Base-by-base conservation (phyloP, 2,888 invertebrate genomes). In the Yponomeuta cagnagella region DNA sequence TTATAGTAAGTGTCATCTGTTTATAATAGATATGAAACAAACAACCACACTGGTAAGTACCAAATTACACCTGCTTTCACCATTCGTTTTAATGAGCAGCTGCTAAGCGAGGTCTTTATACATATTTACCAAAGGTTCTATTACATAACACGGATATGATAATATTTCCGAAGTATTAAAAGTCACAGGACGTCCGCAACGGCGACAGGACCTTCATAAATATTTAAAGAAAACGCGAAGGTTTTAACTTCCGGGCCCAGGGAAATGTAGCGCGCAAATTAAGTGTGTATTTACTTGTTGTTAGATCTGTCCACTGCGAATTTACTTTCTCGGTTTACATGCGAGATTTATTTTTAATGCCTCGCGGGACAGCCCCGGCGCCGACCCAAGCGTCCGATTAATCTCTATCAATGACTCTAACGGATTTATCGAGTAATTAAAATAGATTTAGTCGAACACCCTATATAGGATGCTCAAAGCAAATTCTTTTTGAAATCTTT, bases 171-270 rank as follows among this genome's bases (percentile, higher is more conserved):
- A 86, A 87, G 82, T 83, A 86, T 85, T 83, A 84, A 84, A 84
- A 86, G 82, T 83, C 83, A 77, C 79, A 81, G 84, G 84, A 82
- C 84, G 83, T 79, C 52, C 75, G 78, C 63, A 63, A 23, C 64
- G 64, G 66, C 76, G 74, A 76, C 76, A 23, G 77, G 74, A 76
- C 76, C 82, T 82, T 87, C 85, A 88, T 89, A 89, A 89, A 89
- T 89, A 87, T 87, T 86, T 82, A 88, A 86, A 83, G 80, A 83
- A 84, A 81, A 79, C 83, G 82, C 83, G 81, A 79, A 73, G 79
- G 85, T 86, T 82, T 85, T 81, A 85, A 85, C 84, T 86, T 87
- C 80, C 74, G 78, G 75, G 78, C 77, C 77, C 78, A 76, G 76
- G 77, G 74, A 81, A 85, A 82, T 81, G 77, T 81, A 77, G 76